Evolutionary conservation across 1,140 invertebrate species (phyloP).

Genomic region (Temnothorax curvispinosus): DNA sequence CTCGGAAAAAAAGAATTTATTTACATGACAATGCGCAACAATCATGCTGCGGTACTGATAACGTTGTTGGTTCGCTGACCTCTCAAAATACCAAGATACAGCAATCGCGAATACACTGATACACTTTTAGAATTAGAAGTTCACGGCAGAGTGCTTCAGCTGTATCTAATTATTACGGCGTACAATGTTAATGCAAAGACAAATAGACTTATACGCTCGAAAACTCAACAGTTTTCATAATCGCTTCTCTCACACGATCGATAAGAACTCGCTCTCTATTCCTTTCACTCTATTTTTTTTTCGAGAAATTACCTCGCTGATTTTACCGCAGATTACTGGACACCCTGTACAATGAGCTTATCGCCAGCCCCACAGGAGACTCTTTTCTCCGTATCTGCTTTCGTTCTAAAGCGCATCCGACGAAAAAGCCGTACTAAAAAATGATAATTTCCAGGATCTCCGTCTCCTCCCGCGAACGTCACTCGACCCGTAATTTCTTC

Average conservation of each 20-base stretch:
- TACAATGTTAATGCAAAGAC: neutral
- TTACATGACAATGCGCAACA: neutral
- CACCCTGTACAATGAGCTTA: neutral
- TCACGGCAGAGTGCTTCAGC: neutral
- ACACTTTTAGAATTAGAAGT: neutral
- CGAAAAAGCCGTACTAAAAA: constrained; percentile 3
- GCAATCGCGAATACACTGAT: neutral
- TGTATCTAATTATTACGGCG: neutral
- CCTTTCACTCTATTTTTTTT: neutral
- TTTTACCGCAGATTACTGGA: neutral
- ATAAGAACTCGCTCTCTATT: neutral
- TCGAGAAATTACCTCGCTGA: neutral
- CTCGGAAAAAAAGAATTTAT: neutral
- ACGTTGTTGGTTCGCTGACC: neutral
- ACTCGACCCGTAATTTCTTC: constrained; percentile 4
- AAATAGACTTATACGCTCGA: neutral
- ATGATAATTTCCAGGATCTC: constrained; percentile 15
- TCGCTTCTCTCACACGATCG: neutral
- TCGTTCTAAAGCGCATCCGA: neutral
- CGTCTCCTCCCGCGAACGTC: neutral
- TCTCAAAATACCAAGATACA: constrained; percentile 1
- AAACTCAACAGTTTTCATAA: neutral
- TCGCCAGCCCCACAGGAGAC: neutral
- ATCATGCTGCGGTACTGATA: neutral
- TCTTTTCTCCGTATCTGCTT: neutral